phyloP scores from a whole-genome alignment of 2,113 vertebrate species.

The Leucopsar rothschildi region DNA sequence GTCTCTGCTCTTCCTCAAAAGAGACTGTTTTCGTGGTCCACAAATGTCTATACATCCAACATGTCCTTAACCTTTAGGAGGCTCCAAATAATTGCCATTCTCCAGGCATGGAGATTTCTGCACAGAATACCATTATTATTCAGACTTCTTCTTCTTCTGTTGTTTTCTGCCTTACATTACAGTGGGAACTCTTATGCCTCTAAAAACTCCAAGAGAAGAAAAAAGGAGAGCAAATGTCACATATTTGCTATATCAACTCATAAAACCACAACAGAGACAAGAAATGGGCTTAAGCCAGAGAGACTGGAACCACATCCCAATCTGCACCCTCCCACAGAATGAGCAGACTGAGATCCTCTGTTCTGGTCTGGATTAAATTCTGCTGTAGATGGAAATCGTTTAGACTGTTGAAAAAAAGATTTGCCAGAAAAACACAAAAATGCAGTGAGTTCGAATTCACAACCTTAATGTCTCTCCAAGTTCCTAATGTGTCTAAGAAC shows the following conservation, averaged over 20 bases:
- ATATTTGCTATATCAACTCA: constrained; percentile 66
- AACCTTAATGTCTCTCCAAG: background rate
- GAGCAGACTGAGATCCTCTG: constrained; percentile 49
- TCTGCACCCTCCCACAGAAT: constrained; percentile 30
- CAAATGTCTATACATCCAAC: background rate
- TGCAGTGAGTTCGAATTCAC: background rate
- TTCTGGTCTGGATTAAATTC: constrained; percentile 54
- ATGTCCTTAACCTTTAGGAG: constrained; percentile 25
- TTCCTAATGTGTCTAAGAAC: background rate
- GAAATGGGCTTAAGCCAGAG: constrained; percentile 43
- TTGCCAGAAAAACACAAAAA: constrained; percentile 37
- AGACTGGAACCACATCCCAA: constrained; percentile 24
- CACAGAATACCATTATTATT: background rate
- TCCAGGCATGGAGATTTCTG: background rate
- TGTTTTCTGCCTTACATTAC: constrained; percentile 23
- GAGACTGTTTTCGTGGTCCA: background rate
- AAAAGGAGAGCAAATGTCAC: constrained; percentile 60
- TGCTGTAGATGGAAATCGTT: constrained; percentile 27
- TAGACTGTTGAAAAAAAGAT: background rate
- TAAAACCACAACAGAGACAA: constrained; percentile 62
- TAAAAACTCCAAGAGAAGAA: constrained; percentile 31
- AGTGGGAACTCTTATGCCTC: background rate
- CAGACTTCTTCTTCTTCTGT: background rate
- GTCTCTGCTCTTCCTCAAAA: background rate
- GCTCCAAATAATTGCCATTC: background rate